Base-by-base conservation (phyloP, 1,140 invertebrate genomes). In the Zaprionus ghesquierei region DNA sequence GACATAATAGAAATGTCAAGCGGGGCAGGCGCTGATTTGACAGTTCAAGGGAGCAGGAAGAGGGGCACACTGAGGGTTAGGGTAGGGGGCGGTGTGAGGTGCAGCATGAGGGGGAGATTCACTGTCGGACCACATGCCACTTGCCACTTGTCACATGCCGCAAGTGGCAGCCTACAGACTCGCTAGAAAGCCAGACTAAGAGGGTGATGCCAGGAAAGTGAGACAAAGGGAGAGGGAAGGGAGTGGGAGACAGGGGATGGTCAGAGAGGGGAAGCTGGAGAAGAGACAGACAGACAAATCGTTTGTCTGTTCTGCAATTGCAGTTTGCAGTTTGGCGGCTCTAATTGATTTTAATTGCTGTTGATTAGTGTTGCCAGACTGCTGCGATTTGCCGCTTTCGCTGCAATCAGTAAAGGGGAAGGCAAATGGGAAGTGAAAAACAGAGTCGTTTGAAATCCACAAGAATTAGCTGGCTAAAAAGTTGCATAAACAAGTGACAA, bases 1-100 rank as follows among this genome's bases (percentile, higher is more conserved):
- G 84, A 89, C 84, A 79, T 89, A 87, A 87, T 89, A 80, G 84
- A 87, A 87, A 89, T 87, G 84, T 87, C 84, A 87, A 87, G 69
- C 68, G 59, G 75, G 71, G 66, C 69, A 71, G 79, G 69, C 82
- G 60, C 73, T 89, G 77, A 82, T 87, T 87, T 89, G 82, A 77
- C 79, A 89, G 72, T 64, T 58, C 38, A 46, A 65, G 35, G 29
- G 46, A 23, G 64, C 6, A 23, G 31, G 20, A 27, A 18, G 49
- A 58, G 33, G 15, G 22, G 9, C 1, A 12, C 0, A 3, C 3
- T 4, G 25, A 27, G 10, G 35, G 49, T 35, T 22, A 5, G 5
- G 5, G n/a, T 3, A 31, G 20, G 22, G 22, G 27, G 29, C 12
- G 23, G 44, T 9, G 35, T 5, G 29, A 12, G 23, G 44, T 9